Conservation (phyloP, 2,888 invertebrate genomes). For the Hylaea fasciaria region DNA sequence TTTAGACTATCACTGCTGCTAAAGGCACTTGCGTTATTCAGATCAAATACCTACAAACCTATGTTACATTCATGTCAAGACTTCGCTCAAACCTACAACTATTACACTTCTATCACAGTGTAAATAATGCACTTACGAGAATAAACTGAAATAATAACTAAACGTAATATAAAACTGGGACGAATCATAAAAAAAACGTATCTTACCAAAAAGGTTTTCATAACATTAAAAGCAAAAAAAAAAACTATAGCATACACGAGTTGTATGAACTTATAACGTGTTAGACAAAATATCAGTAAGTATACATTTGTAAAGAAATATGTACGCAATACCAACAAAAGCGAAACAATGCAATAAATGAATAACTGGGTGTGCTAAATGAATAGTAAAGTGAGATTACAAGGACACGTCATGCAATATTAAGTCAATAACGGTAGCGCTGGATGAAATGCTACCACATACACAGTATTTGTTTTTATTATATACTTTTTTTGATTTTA, state of each 20-base stretch:
- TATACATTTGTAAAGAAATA: constrained; percentile 51
- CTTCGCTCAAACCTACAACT: constrained; percentile 70
- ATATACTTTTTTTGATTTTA: not conserved
- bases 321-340: constrained; percentile 60
- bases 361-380: constrained; percentile 54
- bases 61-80: constrained; percentile 73
- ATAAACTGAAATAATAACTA: constrained; percentile 60
- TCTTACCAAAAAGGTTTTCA: constrained; percentile 43
- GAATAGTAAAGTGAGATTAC: constrained; percentile 31
- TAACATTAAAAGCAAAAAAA: constrained; percentile 53
- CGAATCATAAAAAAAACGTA: constrained; percentile 54
- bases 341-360: constrained; percentile 46
- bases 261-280: constrained; percentile 48
- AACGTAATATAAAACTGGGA: constrained; percentile 59
- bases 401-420: constrained; percentile 27
- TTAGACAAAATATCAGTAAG: constrained; percentile 38
- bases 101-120: constrained; percentile 84
- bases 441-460: constrained; percentile 17
- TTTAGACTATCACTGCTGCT: constrained; percentile 2
- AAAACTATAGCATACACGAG: constrained; percentile 50
- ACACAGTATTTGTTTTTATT: not conserved
- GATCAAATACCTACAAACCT: constrained; percentile 42
- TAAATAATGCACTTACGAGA: constrained; percentile 82
- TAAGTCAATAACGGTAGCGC: constrained; percentile 27
- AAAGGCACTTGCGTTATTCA: constrained; percentile 28